Base-by-base conservation (phyloP, 2,797 vertebrate species). In the Propithecus perrieri region DNA sequence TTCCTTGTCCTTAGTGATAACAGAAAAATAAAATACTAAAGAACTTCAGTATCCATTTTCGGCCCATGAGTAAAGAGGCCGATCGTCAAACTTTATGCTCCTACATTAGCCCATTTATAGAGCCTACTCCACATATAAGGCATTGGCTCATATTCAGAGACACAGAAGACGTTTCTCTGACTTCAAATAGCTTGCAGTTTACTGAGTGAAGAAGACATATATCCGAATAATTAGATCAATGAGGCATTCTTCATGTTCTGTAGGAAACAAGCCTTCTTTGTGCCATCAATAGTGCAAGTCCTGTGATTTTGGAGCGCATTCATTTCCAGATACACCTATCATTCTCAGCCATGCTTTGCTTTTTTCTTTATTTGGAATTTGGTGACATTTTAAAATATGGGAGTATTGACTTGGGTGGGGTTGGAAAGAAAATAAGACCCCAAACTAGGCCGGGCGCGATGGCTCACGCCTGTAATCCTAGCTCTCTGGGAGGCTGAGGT, bases 401-500 rank as follows among this genome's bases (percentile, higher is more conserved):
- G 5, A 30, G n/a, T 87, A 57, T 63, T 65, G 50, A 88, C n/a
- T 76, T 5, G 41, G 30, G 26, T 79, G n/a, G 67, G 24, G 15
- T 17, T 14, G 41, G 50, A 88, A 38, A 71, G 85, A 65, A 72
- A 95, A 85, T 26, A 88, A 95, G 55, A 69, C 30, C 28, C 26
- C 43, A 28, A 46, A 4, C 17, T 59, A 35, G 38, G 38, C 38
- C 38, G 3, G 38, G 38, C 38, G 38, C 38, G 38, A 3, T 38
- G 38, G 38, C 38, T 38, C 38, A 38, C 38, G 38, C 38, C 38
- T 38, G 38, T 38, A 38, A 38, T 38, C 38, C 38, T 38, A 38
- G 38, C 38, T 38, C 38, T 38, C 38, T 38, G 38, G 38, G 38
- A 38, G 38, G 38, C 38, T 3, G 38, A 38, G 38, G 38, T 38